Base-by-base conservation (phyloP, 2,113 vertebrate genomes). In the Physeter macrocephalus region DNA sequence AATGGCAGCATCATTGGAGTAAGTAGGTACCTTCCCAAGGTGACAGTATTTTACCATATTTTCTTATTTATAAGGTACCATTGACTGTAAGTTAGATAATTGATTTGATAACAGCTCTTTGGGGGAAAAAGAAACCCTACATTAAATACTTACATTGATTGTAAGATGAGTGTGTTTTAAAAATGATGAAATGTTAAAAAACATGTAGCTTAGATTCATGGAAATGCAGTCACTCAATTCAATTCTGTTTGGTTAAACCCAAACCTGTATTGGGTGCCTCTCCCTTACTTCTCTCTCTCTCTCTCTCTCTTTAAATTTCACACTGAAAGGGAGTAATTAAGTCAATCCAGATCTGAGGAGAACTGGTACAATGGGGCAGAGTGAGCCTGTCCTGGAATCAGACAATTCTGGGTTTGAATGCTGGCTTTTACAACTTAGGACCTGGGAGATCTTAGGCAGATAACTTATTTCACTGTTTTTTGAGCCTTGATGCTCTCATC, bases 281-380 rank as follows among this genome's bases (percentile, higher is more conserved):
- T 81, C 8, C 6, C 31, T 23, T 77, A 5, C 18, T 59, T 66
- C 72, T 75, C n/a, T 39, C 17, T 78, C 25, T 36, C 25, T 52
- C 3, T 52, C 6, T 43, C 9, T 29, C 31, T 54, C 43, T 64
- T 69, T 10, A n/a, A 61, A 25, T 66, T 86, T 66, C 18, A 46
- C 86, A 9, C 12, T 36, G 59, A 93, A 90, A 98, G 29, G 62
- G 69, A 90, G 49, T 69, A 96, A 67, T 97, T 96, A 96, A 96
- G 69, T 75, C 93, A 96, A 93, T 93, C 52, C 52, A 95, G 59
- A 43, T 97, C 77, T 93, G 80, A 75, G 31, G 13, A 31, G 29
- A 72, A 71, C n/a, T 61, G 25, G 14, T 49, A 1, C 43, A 6
- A 39, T 20, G 36, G 25, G 66, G 36, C 49, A 3, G 39, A 72